A percentile compares a stretch with the other conserved stretches of the same genome.
These are phyloP conservation scores for Lobophora halterata DNA, from an alignment of 2,888 invertebrate genomes.

Conservation along the genomic window DNA sequence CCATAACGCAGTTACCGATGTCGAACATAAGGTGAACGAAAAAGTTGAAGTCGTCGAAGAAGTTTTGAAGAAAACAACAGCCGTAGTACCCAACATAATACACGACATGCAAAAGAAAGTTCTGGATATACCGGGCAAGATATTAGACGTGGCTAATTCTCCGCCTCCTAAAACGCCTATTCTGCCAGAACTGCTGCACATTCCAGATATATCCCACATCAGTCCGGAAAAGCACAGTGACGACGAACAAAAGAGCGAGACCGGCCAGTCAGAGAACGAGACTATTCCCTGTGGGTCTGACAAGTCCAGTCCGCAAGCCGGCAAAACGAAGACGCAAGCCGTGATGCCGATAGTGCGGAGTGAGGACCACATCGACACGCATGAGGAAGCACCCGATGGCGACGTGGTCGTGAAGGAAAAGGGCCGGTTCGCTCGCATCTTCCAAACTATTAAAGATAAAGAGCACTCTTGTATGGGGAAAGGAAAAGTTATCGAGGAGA, in stretches of 20 bases:
- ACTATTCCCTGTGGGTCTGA: slow-evolving; percentile 74
- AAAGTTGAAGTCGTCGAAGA: slow-evolving; percentile 53
- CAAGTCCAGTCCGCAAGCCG: slow-evolving; percentile 70
- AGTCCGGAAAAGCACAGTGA: slow-evolving; percentile 70
- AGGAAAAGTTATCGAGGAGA: slow-evolving; percentile 74
- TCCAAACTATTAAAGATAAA: slow-evolving; percentile 68
- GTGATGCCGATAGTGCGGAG: slow-evolving; percentile 74
- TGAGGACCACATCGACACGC: slow-evolving; percentile 63
- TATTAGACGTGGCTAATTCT: slow-evolving; percentile 57
- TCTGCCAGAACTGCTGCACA: slow-evolving; percentile 61
- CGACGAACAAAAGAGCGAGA: slow-evolving; percentile 69
- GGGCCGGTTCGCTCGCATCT: slow-evolving; percentile 66
- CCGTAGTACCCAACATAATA: slow-evolving; percentile 50
- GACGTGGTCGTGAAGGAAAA: slow-evolving; percentile 64
- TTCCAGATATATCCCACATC: slow-evolving; percentile 66
- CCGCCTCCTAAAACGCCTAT: slow-evolving; percentile 72
- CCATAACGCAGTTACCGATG: slow-evolving; percentile 12
- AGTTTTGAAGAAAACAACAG: slow-evolving; percentile 57
- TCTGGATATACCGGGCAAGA: slow-evolving; percentile 58
- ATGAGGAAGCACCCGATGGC: slow-evolving; percentile 53
- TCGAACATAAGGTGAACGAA: slow-evolving; percentile 16
- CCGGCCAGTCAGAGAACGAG: slow-evolving; percentile 72
- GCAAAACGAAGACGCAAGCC: slow-evolving; percentile 72
- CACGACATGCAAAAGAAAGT: slow-evolving; percentile 50
- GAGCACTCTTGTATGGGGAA: slow-evolving; percentile 75